These are phyloP conservation scores for Epinotia demarniana DNA, from an alignment of 2,888 invertebrate species.

Conservation along the genomic window DNA sequence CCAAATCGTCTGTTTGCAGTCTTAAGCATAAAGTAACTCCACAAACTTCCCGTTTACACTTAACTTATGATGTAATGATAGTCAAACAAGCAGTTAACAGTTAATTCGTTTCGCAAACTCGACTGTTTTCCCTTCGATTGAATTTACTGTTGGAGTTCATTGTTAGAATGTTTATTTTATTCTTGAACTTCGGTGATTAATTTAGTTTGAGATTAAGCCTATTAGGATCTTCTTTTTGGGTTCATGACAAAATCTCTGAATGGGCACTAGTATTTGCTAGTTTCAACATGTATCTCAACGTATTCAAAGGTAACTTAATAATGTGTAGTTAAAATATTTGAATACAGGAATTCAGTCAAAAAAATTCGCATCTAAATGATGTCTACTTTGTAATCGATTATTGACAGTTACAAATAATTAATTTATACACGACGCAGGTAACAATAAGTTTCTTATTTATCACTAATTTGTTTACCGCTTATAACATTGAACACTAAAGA, in stretches of 20 bases:
- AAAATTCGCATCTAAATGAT: neutral
- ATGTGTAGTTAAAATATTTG: too few species aligned
- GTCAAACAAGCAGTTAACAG: conserved; percentile 37
- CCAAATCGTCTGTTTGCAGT: conserved; percentile 20
- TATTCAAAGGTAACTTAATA: neutral
- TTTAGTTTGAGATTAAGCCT: conserved; percentile 25
- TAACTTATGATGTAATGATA: conserved; percentile 40
- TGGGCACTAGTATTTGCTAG: neutral
- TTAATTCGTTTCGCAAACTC: conserved; percentile 34
- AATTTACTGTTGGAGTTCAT: conserved; percentile 40
- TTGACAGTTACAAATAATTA: too few species aligned
- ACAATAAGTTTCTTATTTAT: too few species aligned
- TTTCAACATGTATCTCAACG: neutral
- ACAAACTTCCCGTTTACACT: conserved; percentile 34
- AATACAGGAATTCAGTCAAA: neutral
- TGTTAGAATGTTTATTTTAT: conserved; percentile 32
- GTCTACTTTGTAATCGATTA: too few species aligned
- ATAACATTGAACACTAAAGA: too few species aligned
- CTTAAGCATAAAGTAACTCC: conserved; percentile 19
- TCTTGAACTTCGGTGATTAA: conserved; percentile 28
- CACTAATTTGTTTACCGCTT: too few species aligned
- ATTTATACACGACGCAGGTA: too few species aligned
- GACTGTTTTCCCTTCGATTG: conserved; percentile 32
- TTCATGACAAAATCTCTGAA: neutral
- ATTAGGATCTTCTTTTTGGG: neutral